Base-by-base conservation (phyloP, 1,140 invertebrate species). In the Drosophila rufa region DNA sequence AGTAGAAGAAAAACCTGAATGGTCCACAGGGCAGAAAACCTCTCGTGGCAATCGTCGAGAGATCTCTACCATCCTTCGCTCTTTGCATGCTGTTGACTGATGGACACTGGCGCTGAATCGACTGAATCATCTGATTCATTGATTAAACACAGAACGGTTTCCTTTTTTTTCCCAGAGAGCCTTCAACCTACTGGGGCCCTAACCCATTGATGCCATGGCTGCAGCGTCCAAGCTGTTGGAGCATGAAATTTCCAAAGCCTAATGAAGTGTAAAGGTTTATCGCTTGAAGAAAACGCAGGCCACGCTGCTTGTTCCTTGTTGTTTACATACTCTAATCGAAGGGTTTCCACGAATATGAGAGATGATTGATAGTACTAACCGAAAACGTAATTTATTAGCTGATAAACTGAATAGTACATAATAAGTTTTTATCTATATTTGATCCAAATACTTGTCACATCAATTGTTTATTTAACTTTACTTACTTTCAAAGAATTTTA, bases 181-280 rank as follows among this genome's bases (percentile, higher is more conserved):
- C 50, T 59, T 12, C 45, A 36, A 43, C 14, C 66, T 12, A 38
- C 43, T 61, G 68, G 45, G 58, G 48, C 64, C 77, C 79, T 82
- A 89, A 89, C 85, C 81, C 84, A 71, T 90, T 89, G 70, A 65
- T 80, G 66, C 68, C 60, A 17, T n/a, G 22, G 58, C 57, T 78
- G 75, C 58, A 66, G 67, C 65, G 64, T 53, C 56, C 69, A 59
- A 90, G 85, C 85, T 90, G 85, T 90, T 90, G 75, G 58, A 77
- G 85, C 85, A 85, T 90, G 85, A 90, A 90, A 90, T 90, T 90
- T 85, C 74, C 68, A 61, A 90, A 69, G 79, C 53, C 79, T 90
- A 90, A 90, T 90, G 85, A 90, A 90, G 85, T 82, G 85, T 79
- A 90, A 90, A 90, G 85, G 85, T 90, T 90, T 90, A 90, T 90